These are phyloP conservation scores for Sakesphorus luctuosus DNA, from an alignment of 2,113 vertebrate species.

Conservation along the genomic window DNA sequence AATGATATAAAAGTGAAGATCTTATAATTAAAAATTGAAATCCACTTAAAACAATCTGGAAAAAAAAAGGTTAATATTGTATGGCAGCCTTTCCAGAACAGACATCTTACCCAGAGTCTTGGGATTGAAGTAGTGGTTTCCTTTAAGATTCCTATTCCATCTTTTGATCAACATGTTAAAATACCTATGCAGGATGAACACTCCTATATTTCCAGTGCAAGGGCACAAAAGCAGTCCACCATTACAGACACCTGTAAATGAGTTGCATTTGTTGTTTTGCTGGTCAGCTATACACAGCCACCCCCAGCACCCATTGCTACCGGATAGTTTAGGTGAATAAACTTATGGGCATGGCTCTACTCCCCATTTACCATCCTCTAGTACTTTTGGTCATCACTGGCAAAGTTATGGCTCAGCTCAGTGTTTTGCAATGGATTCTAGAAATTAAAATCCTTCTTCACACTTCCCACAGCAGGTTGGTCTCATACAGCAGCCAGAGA, in stretches of 20 bases:
- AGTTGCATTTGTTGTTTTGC: not conserved
- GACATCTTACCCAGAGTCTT: not conserved
- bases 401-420: not conserved
- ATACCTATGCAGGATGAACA: not conserved
- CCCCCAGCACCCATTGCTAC: not conserved
- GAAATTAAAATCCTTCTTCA: not conserved
- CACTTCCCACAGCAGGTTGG: not conserved
- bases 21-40: not conserved
- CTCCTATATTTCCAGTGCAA: not conserved
- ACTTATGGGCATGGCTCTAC: not conserved
- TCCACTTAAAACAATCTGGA: not conserved
- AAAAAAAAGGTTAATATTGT: not conserved
- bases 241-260: not conserved
- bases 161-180: not conserved
- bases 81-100: not conserved
- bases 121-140: not conserved
- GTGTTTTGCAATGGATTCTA: not conserved
- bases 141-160: not conserved
- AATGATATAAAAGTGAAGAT: not conserved
- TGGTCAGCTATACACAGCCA: not conserved
- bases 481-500: not conserved
- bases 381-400: not conserved
- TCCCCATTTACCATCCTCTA: not conserved
- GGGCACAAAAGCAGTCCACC: not conserved
- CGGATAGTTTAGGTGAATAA: not conserved